Evolutionary conservation across 92 coral and sea anemone species (phyloP).

Genomic region (Phenganax subtilis): DNA sequence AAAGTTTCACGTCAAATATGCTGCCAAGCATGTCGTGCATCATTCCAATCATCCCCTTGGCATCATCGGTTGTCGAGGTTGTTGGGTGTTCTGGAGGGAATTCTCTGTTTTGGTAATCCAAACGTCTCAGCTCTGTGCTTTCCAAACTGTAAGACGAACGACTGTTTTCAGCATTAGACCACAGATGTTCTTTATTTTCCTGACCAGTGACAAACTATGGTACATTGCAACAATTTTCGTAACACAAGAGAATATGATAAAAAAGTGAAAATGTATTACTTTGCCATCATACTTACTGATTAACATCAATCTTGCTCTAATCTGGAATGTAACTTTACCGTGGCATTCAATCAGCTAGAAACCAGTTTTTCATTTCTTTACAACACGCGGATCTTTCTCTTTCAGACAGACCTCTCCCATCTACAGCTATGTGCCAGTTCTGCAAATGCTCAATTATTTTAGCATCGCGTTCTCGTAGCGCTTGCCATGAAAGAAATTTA

Average conservation of each 20-base stretch:
- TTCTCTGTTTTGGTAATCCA: conserved; percentile 45
- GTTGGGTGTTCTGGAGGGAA: conserved; percentile 65
- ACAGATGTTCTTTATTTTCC: conserved; percentile 58
- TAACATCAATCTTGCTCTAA: too few relatives aligned
- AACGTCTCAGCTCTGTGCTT: conserved; percentile 46
- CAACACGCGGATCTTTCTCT: neutral
- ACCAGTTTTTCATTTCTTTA: neutral
- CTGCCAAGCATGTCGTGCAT: conserved; percentile 60
- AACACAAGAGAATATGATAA: too few relatives aligned
- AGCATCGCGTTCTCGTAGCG: too few relatives aligned
- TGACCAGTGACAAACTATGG: too few relatives aligned
- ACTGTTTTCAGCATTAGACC: conserved; percentile 55
- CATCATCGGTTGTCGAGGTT: conserved; percentile 68
- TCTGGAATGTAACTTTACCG: too few relatives aligned
- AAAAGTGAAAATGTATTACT: too few relatives aligned
- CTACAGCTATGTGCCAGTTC: neutral
- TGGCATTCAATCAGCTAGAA: neutral
- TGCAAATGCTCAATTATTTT: too few relatives aligned
- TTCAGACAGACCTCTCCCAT: neutral
- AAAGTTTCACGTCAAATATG: conserved; percentile 55
- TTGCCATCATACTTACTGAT: too few relatives aligned
- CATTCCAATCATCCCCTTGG: conserved; percentile 57
- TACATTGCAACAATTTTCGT: too few relatives aligned
- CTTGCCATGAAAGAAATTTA: too few relatives aligned
- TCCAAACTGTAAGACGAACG: conserved; percentile 56